phyloP scores from a whole-genome alignment of 2,888 invertebrate species.

The Spodoptera littoralis region DNA sequence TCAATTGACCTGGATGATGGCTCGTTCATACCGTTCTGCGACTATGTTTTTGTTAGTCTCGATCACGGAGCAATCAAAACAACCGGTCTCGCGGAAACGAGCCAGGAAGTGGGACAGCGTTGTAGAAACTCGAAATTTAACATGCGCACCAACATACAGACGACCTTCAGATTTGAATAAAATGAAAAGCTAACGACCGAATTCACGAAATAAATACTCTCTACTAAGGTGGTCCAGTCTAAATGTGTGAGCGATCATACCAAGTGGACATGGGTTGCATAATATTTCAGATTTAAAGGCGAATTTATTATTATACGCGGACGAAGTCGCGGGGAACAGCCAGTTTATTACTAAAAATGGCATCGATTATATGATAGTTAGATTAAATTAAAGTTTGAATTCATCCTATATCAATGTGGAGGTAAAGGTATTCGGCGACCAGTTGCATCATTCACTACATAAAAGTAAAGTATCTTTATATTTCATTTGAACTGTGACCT shows the following conservation, averaged over 20 bases:
- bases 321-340: too few relatives aligned
- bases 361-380: too few relatives aligned
- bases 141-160: conserved; percentile 65
- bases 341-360: too few relatives aligned
- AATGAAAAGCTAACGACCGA: conserved; percentile 64
- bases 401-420: too few relatives aligned
- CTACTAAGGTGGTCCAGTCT: conserved; percentile 9
- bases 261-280: conserved; percentile 22
- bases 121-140: conserved; percentile 78
- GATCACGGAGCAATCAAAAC: conserved; percentile 73
- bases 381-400: too few relatives aligned
- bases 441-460: conserved; percentile 52
- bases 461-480: conserved; percentile 30
- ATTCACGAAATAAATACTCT: conserved; percentile 45
- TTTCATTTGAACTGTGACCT: conserved; percentile 65
- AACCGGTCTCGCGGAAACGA: conserved; percentile 77
- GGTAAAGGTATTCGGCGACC: conserved; percentile 49
- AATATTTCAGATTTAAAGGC: neutral
- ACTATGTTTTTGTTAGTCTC: conserved; percentile 70
- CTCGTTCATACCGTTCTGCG: conserved; percentile 67
- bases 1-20: conserved; percentile 76
- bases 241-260: conserved; percentile 21
- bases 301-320: too few relatives aligned
- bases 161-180: conserved; percentile 80
- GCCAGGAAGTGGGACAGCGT: conserved; percentile 76